These are phyloP conservation scores for Eilema caniola DNA, from an alignment of 2,888 invertebrate species.

Conservation along the genomic window DNA sequence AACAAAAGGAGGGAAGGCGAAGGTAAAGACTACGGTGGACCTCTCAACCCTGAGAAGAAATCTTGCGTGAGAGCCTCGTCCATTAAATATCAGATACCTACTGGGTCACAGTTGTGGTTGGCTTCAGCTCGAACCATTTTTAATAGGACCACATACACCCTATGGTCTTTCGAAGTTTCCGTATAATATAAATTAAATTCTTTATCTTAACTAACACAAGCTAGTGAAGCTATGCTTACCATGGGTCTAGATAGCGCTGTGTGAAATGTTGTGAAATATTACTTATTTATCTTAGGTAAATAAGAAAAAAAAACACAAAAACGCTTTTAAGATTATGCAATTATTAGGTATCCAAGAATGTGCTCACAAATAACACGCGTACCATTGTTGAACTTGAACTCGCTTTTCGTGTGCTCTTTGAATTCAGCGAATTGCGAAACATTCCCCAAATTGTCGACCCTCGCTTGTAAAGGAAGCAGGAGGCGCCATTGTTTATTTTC, in stretches of 20 bases:
- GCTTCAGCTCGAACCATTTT: too few relatives aligned
- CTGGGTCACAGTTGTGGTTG: too few relatives aligned
- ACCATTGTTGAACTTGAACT: not conserved
- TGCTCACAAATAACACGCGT: not conserved
- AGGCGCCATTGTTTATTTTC: constrained; percentile 33
- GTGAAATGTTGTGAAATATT: too few relatives aligned
- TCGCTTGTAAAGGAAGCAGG: constrained; percentile 26
- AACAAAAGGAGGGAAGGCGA: too few relatives aligned
- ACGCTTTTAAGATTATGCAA: not conserved
- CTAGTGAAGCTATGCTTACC: too few relatives aligned
- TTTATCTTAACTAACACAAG: not conserved
- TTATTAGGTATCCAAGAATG: not conserved
- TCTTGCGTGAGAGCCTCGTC: too few relatives aligned
- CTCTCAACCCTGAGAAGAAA: too few relatives aligned
- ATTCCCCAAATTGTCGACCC: constrained; percentile 33
- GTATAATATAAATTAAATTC: not conserved
- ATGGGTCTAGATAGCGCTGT: too few relatives aligned
- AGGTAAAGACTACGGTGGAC: too few relatives aligned
- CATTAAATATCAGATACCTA: too few relatives aligned
- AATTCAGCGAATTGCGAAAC: constrained; percentile 28
- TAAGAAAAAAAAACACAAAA: not conserved
- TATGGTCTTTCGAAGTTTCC: not conserved
- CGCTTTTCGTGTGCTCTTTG: not conserved
- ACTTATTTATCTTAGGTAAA: too few relatives aligned
- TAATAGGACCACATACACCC: not conserved